A percentile compares a stretch with the other conserved stretches of the same genome.
Evolutionary conservation across 2,113 vertebrate species (phyloP).

Genomic region (Oryzias melastigma): DNA sequence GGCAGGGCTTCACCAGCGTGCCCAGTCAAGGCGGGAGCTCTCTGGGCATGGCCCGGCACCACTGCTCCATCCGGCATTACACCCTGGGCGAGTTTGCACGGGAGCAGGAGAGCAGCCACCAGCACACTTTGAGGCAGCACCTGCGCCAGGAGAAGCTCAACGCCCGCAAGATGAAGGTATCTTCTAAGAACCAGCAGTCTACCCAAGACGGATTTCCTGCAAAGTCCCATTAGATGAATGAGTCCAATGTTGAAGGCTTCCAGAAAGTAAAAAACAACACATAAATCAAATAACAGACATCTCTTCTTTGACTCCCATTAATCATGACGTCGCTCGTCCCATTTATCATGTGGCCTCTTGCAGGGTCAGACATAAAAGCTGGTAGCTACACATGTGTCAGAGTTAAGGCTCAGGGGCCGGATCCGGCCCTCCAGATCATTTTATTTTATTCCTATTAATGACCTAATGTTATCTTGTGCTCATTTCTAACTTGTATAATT

Average conservation of each 20-base stretch:
- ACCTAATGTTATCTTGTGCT: no score
- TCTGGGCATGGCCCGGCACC: conserved; percentile 93
- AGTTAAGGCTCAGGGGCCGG: no score
- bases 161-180: conserved; percentile 92
- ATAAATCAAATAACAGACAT: neutral
- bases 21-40: conserved; percentile 98
- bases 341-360: conserved; percentile 8
- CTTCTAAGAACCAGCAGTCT: no score
- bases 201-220: no score
- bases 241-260: no score
- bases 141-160: conserved; percentile 94
- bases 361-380: neutral
- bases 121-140: conserved; percentile 88
- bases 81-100: conserved; percentile 95
- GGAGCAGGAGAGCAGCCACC: conserved; percentile 91
- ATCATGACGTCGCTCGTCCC: neutral
- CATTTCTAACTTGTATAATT: no score
- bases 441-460: no score
- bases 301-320: neutral
- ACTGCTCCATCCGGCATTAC: conserved; percentile 89
- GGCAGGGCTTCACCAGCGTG: conserved; percentile 98
- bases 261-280: no score
- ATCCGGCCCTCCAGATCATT: no score
- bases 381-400: no score
- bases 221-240: no score